These are phyloP conservation scores for Dendropsophus ebraccatus DNA, from an alignment of 2,113 vertebrate species.

Conservation along the genomic window DNA sequence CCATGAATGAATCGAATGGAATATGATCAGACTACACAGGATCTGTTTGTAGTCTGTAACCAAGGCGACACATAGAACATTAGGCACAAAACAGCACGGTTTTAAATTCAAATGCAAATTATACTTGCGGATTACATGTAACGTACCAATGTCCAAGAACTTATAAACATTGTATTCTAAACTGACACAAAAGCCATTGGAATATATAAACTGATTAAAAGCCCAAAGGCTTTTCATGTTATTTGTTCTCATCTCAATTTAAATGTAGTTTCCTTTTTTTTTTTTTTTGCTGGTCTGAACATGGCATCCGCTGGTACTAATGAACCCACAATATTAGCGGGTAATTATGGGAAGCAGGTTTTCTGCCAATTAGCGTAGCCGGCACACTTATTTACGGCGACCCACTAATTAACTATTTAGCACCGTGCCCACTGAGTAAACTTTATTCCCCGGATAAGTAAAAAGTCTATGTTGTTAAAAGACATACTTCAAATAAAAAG, in stretches of 20 bases:
- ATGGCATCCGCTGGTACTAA: constrained; percentile 36
- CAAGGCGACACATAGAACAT: too few relatives aligned
- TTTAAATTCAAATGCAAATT: neutral
- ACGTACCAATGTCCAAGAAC: neutral
- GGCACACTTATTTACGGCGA: constrained; percentile 32
- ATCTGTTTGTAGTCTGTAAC: too few relatives aligned
- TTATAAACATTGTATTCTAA: too few relatives aligned
- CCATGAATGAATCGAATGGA: too few relatives aligned
- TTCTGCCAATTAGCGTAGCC: constrained; percentile 41
- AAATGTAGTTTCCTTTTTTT: constrained; percentile 25
- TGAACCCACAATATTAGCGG: constrained; percentile 52
- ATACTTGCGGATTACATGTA: neutral
- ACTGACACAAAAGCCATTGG: neutral
- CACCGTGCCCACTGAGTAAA: constrained; percentile 34
- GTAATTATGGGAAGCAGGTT: constrained; percentile 40
- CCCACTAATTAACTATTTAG: constrained; percentile 54
- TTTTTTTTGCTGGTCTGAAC: constrained; percentile 13
- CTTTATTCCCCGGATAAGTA: constrained; percentile 41
- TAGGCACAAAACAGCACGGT: too few relatives aligned
- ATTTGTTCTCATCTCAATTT: constrained; percentile 6
- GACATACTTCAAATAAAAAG: constrained; percentile 33
- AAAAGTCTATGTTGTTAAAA: constrained; percentile 41
- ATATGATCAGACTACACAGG: neutral
- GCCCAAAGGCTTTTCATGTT: neutral
- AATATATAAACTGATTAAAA: neutral